Conservation (phyloP, 2,888 invertebrate species). For the Eilema depressum region DNA sequence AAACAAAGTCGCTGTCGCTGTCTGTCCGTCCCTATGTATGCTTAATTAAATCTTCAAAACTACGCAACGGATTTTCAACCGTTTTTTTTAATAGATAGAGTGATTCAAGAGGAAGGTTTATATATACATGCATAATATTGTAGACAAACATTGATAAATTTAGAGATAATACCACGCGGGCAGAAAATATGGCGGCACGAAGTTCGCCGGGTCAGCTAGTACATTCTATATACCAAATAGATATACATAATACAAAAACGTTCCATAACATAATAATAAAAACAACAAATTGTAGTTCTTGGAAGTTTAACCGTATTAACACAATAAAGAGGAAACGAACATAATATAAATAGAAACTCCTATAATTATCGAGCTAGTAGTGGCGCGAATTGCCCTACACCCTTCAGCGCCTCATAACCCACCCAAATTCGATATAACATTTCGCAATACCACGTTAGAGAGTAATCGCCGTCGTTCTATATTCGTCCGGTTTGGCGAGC, state of each 20-base stretch:
- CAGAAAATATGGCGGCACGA: too few relatives aligned
- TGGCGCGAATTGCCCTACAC: conserved; percentile 57
- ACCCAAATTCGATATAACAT: conserved; percentile 35
- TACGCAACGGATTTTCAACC: too few relatives aligned
- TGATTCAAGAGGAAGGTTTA: too few relatives aligned
- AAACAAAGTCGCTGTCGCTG: too few relatives aligned
- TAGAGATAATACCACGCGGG: too few relatives aligned
- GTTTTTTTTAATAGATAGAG: too few relatives aligned
- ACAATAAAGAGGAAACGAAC: conserved; percentile 13
- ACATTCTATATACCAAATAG: too few relatives aligned
- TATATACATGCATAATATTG: too few relatives aligned
- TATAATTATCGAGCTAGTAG: conserved; percentile 36
- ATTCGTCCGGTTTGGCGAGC: conserved; percentile 64
- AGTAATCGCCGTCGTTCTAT: conserved; percentile 60
- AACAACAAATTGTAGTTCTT: background rate
- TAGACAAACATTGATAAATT: too few relatives aligned
- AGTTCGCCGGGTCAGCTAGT: too few relatives aligned
- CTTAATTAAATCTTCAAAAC: too few relatives aligned
- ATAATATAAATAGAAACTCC: conserved; percentile 37
- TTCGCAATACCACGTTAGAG: conserved; percentile 21
- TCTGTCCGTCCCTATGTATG: too few relatives aligned
- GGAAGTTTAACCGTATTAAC: conserved; percentile 8
- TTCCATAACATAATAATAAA: conserved; percentile 3
- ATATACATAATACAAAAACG: background rate
- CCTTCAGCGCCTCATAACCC: conserved; percentile 68